Base-by-base conservation (phyloP, 2,888 invertebrate genomes). In the Pandemis cinnamomeana region DNA sequence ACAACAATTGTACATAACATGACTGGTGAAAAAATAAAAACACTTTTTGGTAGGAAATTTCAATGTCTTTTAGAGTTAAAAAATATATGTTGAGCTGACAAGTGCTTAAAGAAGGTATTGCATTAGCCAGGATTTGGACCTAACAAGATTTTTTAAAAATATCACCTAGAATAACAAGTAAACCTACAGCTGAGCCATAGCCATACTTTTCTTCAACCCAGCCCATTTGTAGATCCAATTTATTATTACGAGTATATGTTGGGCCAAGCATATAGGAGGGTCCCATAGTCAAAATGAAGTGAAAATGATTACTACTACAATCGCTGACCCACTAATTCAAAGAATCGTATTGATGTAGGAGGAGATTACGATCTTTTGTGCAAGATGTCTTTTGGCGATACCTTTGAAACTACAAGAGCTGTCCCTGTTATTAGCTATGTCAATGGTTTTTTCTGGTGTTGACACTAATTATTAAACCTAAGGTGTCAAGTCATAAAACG, bases 51-150 rank as follows among this genome's bases (percentile, higher is more conserved):
- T 11, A 53, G 53, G n/a, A 15, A 15, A 53, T 53, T 15, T 15
- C n/a, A n/a, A 53, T 53, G 53, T 53, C 15, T 15, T n/a, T 53
- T 53, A n/a, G 10, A 5, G 46, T 2, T 36, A 36, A 36, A 36
- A 36, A 36, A 36, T 36, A 5, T 53, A 13, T n/a, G 13, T n/a
- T 53, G 1, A n/a, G n/a, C 53, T 53, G 46, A 53, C n/a, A 53
- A 13, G 53, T 53, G 7, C 53, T 46, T 46, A 61, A 69, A 61
- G 61, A 69, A 61, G 69, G 11, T 69, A 61, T 69, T 69, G 69
- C 69, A 41, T 69, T 61, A 69, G 48, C 69, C 61, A 69, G 48
- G 48, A 36, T 48, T 13, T 42, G 55, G 3, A 6, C 41, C 36
- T 41, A 41, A 36, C 3, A 36, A 36, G 41, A 20, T 41, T 67